Base-by-base conservation (phyloP, 2,797 vertebrate genomes). In the Furcifer pardalis region DNA sequence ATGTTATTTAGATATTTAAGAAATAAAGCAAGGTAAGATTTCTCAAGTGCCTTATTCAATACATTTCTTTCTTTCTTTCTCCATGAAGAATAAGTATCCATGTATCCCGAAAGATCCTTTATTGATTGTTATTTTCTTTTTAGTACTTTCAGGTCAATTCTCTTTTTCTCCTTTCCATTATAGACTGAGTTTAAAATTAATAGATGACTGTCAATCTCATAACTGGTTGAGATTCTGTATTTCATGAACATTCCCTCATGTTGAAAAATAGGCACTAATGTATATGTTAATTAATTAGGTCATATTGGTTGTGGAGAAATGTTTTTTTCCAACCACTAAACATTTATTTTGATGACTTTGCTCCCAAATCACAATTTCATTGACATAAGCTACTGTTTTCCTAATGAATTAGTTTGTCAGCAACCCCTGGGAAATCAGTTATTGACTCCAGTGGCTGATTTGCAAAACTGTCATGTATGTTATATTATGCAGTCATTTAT, bases 331-430 rank as follows among this genome's bases (percentile, higher is more conserved):
- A 85, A 73, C 19, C 2, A 17, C 8, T 83, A 73, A 76, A 72
- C 32, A 37, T 59, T 68, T 25, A 8, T 49, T 49, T 87, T 1
- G 1, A 87, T 37, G 79, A 27, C 40, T 91, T 7, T 49, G 66
- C 23, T 83, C 46, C 30, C 69, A 80, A 30, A 69, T 1, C n/a
- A 76, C 74, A 81, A 71, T 60, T 56, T 40, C 35, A 76, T 73
- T 86, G 12, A 85, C n/a, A 23, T 71, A 84, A 89, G 84, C 0
- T 35, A 35, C 86, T 60, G 25, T 62, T 82, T 89, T 82, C 49
- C 42, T 82, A 79, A 81, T 71, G n/a, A 74, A 30, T 35, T 89
- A 59, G 66, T 25, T 6, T 35, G 15, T 49, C 40, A 84, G 66
- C 0, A 19, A 75, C 59, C 76, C 76, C 12, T 27, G 13, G 27